Evolutionary conservation across 1,140 invertebrate species (phyloP).

Genomic region (Drosophila miranda): DNA sequence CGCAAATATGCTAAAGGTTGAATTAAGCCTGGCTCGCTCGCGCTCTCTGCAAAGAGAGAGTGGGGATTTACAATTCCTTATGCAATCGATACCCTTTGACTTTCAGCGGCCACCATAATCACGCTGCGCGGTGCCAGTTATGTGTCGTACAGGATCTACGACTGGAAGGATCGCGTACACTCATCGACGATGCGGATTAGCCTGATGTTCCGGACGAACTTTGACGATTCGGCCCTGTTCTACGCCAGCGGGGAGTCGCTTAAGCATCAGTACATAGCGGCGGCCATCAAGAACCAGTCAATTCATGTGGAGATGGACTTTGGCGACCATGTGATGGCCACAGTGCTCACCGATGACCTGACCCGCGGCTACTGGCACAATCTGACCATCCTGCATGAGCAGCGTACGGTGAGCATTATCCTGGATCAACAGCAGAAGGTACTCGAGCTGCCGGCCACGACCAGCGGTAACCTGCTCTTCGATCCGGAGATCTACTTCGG

Average conservation of each 20-base stretch:
- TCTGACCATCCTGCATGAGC: slow-evolving; percentile 91
- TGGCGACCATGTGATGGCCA: slow-evolving; percentile 88
- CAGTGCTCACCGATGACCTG: slow-evolving; percentile 87
- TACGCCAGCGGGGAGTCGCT: slow-evolving; percentile 93
- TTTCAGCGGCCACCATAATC: slow-evolving; percentile 91
- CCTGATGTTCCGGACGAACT: slow-evolving; percentile 93
- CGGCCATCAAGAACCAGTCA: slow-evolving; percentile 90
- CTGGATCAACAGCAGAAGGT: slow-evolving; percentile 88
- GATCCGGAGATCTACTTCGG: slow-evolving; percentile 97
- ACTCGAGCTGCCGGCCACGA: slow-evolving; percentile 87
- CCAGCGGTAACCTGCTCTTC: slow-evolving; percentile 91
- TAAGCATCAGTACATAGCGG: slow-evolving; percentile 91
- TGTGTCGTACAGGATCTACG: slow-evolving; percentile 95
- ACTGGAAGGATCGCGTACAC: slow-evolving; percentile 95
- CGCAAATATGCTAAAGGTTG: slow-evolving; percentile 57
- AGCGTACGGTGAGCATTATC: slow-evolving; percentile 87
- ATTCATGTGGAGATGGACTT: slow-evolving; percentile 92
- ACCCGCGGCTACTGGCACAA: slow-evolving; percentile 94
- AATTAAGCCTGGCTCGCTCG: slow-evolving; percentile 21
- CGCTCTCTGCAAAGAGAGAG: no score
- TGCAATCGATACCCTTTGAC: slow-evolving; percentile 4
- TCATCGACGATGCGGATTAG: slow-evolving; percentile 93
- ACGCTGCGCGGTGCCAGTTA: slow-evolving; percentile 95
- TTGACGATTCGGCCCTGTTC: slow-evolving; percentile 93
- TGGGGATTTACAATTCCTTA: neutral